Base-by-base conservation (phyloP, 2,113 vertebrate genomes). In the Ammodytes marinus region DNA sequence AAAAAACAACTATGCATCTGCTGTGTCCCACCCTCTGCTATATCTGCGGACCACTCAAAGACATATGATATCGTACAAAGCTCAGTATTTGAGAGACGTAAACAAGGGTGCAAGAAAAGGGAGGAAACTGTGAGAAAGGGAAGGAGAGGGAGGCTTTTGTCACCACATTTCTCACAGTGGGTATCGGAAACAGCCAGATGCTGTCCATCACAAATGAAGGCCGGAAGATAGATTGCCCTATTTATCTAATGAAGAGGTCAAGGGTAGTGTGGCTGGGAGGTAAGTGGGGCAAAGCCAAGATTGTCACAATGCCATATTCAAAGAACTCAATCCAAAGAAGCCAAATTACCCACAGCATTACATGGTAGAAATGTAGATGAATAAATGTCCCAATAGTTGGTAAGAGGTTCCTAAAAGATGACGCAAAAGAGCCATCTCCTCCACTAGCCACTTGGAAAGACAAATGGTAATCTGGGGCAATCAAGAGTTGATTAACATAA, bases 1-100 rank as follows among this genome's bases (percentile, higher is more conserved):
- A 82, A 78, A 83, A 90, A 91, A 86, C 82, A 87, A 80, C 89
- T 90, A 80, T 50, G 90, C 92, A 93, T 91, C 92, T 93, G 93
- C 78, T 85, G 67, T 37, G 78, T 86, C 84, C 79, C 86, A 71
- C 74, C 75, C 89, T 74, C 46, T 59, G 78, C 79, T 76, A 52
- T 54, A 79, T 75, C 59, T 74, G 72, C n/a, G n/a, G 61, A 67
- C 60, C 79, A 76, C 76, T 88, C 82, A 82, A 77, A 74, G 86
- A 79, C 78, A 88, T 74, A 77, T 82, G 88, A 93, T 91, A 89
- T 89, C 59, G 61, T 79, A 83, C 79, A 75, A 82, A 55, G 71
- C 84, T 82, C 55, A 0, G 46, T 82, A 80, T 88, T 65, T 27
- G 58, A 42, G 75, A 74, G 69, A 60, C 4, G 1, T 12, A 70